Evolutionary conservation across 2,888 invertebrate species (phyloP), one percentile per base, ranked within the genome.

Genomic region (Drosophila gaucha): DNA sequence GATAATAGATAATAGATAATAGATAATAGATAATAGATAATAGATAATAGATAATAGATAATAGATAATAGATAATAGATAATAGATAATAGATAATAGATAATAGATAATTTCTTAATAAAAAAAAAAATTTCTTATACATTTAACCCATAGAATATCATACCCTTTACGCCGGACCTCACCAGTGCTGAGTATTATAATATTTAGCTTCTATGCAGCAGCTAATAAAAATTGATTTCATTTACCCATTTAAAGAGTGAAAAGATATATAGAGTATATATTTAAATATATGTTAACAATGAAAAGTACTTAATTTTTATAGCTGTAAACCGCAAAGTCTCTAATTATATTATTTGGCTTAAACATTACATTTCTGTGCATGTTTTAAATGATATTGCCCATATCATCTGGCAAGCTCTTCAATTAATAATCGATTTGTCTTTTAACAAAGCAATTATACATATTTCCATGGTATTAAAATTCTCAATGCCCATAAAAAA

Each of bases 351-450:
- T n/a, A n/a, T n/a, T n/a, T 20, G 33, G 18, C 35, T n/a, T 39
- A 9, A 30, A n/a, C n/a, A n/a, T n/a, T n/a, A n/a, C n/a, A n/a
- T n/a, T n/a, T n/a, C n/a, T n/a, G n/a, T n/a, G n/a, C n/a, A n/a
- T n/a, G n/a, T n/a, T n/a, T n/a, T n/a, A n/a, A n/a, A n/a, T n/a
- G n/a, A 28, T 26, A 36, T 14, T n/a, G 20, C 2, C 2, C 8
- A 12, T 12, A 20, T 26, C 3, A 54, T 24, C 12, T 43, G 16
- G 9, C 6, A 35, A 44, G 12, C n/a, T 9, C 4, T 31, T 54
- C 12, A 28, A 28, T 44, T 65, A 22, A 43, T 31, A 47, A 64
- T 41, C 33, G 52, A 41, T 43, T 56, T 28, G 31, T 16, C 22
- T 41, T 14, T 35, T 31, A 20, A 6, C 12, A 38, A 8, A 50